These are phyloP conservation scores for Salmo trutta DNA, from an alignment of 2,797 vertebrate species.

Conservation along the genomic window DNA sequence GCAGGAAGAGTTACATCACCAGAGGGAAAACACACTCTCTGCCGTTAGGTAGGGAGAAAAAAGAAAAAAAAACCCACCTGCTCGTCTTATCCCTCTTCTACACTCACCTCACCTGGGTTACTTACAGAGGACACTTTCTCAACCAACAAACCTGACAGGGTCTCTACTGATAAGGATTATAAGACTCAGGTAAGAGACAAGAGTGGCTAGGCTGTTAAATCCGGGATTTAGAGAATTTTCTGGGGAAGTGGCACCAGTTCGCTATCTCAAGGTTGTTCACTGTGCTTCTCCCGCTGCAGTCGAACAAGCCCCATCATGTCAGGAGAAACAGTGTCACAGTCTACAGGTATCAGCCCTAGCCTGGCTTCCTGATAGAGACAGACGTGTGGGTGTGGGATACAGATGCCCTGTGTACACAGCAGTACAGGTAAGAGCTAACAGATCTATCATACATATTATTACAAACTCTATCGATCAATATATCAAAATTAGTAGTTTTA, in stretches of 20 bases:
- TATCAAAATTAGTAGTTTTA: neutral
- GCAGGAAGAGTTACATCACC: constrained; percentile 44
- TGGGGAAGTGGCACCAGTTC: constrained; percentile 18
- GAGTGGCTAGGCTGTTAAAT: neutral
- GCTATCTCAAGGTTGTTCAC: constrained; percentile 36
- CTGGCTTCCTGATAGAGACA: constrained; percentile 56
- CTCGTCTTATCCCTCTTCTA: constrained; percentile 43
- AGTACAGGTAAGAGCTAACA: constrained; percentile 57
- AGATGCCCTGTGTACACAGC: constrained; percentile 35
- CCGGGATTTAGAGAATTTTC: neutral
- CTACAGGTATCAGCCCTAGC: constrained; percentile 54
- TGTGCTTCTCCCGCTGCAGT: constrained; percentile 24
- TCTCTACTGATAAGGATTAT: neutral
- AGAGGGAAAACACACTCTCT: constrained; percentile 39
- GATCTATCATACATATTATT: constrained; percentile 11
- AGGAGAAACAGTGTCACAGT: constrained; percentile 43
- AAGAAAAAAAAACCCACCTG: constrained; percentile 41
- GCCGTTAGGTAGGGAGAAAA: constrained; percentile 8
- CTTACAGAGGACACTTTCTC: constrained; percentile 42
- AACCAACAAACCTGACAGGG: constrained; percentile 52
- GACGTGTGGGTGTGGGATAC: constrained; percentile 45
- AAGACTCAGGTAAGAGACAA: neutral
- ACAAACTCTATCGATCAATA: neutral
- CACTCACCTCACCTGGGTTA: constrained; percentile 59
- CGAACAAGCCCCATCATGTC: constrained; percentile 72